phyloP scores from a whole-genome alignment of 2,797 vertebrate genomes.

The Fistularia tabacaria region DNA sequence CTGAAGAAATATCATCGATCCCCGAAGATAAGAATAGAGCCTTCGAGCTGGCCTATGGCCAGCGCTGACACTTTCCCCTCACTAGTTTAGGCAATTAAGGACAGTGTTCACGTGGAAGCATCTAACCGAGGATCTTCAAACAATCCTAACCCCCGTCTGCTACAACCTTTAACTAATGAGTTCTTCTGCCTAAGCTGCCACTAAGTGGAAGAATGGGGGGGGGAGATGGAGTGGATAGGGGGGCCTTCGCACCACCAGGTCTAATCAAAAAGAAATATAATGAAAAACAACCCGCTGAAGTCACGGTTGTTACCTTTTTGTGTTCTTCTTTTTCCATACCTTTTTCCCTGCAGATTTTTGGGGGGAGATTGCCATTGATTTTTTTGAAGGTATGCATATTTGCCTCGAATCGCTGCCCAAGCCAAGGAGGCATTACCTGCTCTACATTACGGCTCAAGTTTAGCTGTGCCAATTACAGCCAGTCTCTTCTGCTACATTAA shows the following conservation, averaged over 20 bases:
- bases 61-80: conserved; percentile 15
- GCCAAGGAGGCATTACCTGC: conserved; percentile 55
- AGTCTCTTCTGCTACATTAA: conserved; percentile 51
- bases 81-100: conserved; percentile 54
- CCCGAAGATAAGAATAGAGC: conserved; percentile 48
- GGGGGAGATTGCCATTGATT: conserved; percentile 31
- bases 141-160: conserved; percentile 26
- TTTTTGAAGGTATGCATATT: conserved; percentile 54
- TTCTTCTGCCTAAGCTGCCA: conserved; percentile 36
- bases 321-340: conserved; percentile 11
- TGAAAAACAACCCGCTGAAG: conserved; percentile 20
- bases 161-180: conserved; percentile 64
- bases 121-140: conserved; percentile 45
- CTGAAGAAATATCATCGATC: conserved; percentile 52
- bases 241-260: conserved; percentile 14
- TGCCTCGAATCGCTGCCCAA: conserved; percentile 37
- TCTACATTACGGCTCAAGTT: conserved; percentile 67
- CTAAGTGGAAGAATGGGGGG: neutral
- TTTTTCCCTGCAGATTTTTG: neutral
- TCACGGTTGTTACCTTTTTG: conserved; percentile 4
- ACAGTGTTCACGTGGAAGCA: conserved; percentile 19
- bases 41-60: conserved; percentile 19
- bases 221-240: neutral
- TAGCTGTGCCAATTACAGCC: conserved; percentile 68
- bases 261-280: conserved; percentile 23